phyloP scores from a whole-genome alignment of 1,140 invertebrate species.

The Plodia interpunctella region DNA sequence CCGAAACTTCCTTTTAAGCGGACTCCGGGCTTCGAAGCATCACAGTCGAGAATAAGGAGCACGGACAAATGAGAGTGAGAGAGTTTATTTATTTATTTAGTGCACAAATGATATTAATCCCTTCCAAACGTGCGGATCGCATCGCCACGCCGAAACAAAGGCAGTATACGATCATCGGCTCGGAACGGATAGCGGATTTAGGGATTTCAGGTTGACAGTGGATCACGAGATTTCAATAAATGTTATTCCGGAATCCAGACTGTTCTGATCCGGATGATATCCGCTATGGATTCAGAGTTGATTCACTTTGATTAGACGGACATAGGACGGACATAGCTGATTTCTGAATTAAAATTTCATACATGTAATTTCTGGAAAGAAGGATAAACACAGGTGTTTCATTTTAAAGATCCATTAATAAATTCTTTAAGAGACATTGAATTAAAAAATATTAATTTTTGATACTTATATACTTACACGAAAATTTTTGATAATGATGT shows the following conservation, averaged over 20 bases:
- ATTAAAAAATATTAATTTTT: too few species aligned
- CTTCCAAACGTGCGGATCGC: neutral
- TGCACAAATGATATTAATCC: neutral
- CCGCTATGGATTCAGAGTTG: neutral
- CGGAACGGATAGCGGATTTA: neutral
- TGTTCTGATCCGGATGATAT: neutral
- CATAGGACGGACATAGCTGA: too few species aligned
- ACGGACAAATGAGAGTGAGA: too few species aligned
- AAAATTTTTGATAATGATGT: too few species aligned
- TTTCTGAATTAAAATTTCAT: neutral
- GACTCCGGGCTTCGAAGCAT: too few species aligned
- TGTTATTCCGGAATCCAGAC: neutral
- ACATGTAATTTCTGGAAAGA: too few species aligned
- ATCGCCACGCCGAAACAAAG: neutral
- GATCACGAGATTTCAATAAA: neutral
- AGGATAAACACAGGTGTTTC: too few species aligned
- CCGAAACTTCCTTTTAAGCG: too few species aligned
- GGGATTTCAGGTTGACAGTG: neutral
- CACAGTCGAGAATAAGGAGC: too few species aligned
- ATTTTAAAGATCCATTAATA: too few species aligned
- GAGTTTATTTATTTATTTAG: neutral
- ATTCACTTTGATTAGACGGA: neutral
- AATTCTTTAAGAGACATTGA: too few species aligned
- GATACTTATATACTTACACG: too few species aligned
- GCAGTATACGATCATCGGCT: neutral